These are phyloP conservation scores for Clarias macrocephalus DNA, from an alignment of 2,113 vertebrate genomes.

Conservation along the genomic window DNA sequence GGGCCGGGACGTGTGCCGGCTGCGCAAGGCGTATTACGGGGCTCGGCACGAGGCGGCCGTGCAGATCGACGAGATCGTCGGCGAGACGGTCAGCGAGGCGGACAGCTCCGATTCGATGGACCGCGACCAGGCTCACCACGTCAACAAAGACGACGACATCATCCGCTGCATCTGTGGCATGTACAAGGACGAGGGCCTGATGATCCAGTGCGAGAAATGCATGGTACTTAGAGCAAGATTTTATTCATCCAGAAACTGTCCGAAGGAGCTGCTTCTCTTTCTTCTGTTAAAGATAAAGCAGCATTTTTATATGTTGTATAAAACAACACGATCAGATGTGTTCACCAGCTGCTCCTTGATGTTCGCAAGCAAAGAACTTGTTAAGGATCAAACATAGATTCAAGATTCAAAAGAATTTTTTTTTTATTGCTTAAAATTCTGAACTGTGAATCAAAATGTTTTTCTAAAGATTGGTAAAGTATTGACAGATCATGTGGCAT, in stretches of 20 bases:
- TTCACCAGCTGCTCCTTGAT: not conserved
- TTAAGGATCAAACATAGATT: not conserved
- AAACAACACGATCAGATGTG: not conserved
- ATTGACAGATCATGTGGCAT: not conserved
- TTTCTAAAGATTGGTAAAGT: not conserved
- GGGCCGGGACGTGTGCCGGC: slow-evolving; percentile 89
- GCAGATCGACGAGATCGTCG: slow-evolving; percentile 97
- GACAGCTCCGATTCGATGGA: slow-evolving; percentile 93
- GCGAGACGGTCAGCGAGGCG: slow-evolving; percentile 92
- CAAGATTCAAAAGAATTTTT: too few relatives aligned
- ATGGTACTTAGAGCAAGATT: slow-evolving; percentile 77
- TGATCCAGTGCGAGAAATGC: slow-evolving; percentile 99
- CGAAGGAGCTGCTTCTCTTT: not conserved
- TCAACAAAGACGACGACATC: slow-evolving; percentile 86
- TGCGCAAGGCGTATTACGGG: slow-evolving; percentile 91
- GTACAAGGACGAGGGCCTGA: slow-evolving; percentile 96
- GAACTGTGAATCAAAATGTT: not conserved
- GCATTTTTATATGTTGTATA: not conserved
- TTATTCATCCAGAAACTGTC: not conserved
- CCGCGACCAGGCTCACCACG: slow-evolving; percentile 69
- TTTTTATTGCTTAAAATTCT: too few relatives aligned
- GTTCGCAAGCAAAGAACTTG: not conserved
- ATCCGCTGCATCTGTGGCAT: slow-evolving; percentile 98
- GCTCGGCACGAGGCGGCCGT: slow-evolving; percentile 91
- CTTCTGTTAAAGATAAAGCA: not conserved